A percentile compares a stretch with the other conserved stretches of the same genome.
These are phyloP conservation scores for Holocentrus rufus DNA, from an alignment of 2,797 vertebrate species.

Conservation along the genomic window DNA sequence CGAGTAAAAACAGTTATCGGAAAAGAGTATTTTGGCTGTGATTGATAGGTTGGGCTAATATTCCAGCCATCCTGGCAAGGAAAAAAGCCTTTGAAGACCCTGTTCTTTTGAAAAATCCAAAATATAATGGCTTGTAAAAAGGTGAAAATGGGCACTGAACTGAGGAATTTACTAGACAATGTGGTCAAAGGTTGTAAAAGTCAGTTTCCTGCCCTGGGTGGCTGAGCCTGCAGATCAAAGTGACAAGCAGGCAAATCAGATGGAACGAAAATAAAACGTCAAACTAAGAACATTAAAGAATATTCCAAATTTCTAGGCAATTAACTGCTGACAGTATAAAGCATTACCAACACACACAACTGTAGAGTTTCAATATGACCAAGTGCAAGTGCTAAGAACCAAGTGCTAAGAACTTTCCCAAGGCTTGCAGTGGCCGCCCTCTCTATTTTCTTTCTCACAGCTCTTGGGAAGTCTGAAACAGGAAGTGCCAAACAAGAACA, in stretches of 20 bases:
- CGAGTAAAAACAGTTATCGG: not conserved
- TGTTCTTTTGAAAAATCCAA: slow-evolving; percentile 12
- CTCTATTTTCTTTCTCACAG: slow-evolving; percentile 38
- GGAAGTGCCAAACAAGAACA: slow-evolving; percentile 73
- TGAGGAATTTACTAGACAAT: slow-evolving; percentile 30
- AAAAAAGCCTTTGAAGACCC: not conserved
- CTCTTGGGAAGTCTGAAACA: slow-evolving; percentile 58
- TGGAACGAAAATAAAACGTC: not conserved
- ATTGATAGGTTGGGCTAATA: not conserved
- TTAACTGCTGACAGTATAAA: not conserved
- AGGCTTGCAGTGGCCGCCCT: slow-evolving; percentile 31
- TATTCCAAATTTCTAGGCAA: not conserved
- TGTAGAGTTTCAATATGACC: not conserved
- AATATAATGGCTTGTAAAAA: slow-evolving; percentile 40
- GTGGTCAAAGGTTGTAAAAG: slow-evolving; percentile 13
- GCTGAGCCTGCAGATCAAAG: not conserved
- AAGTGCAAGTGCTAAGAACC: no score
- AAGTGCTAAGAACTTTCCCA: slow-evolving; percentile 39
- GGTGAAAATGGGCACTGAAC: slow-evolving; percentile 38
- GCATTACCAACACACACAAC: not conserved
- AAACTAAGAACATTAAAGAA: not conserved
- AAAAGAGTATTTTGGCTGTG: not conserved
- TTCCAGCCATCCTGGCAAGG: not conserved
- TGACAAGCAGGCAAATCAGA: not conserved
- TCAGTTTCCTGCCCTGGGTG: slow-evolving; percentile 8